Evolutionary conservation across 2,113 vertebrate species (phyloP), one percentile per base, ranked within the genome.

Genomic region (Tetrax tetrax): DNA sequence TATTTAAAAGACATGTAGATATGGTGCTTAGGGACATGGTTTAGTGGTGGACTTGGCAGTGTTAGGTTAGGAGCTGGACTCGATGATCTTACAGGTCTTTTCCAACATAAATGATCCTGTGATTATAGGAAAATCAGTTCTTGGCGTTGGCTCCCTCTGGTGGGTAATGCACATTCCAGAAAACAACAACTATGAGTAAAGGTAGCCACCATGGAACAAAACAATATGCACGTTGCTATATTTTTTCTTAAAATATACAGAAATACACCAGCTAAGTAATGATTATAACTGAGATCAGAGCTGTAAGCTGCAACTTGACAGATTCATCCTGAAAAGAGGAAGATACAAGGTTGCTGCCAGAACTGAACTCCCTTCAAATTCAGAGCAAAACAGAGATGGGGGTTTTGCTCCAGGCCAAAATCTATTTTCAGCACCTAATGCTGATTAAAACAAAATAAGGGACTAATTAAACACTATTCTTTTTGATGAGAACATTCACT

Each of bases 121-220:
- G 24, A 33, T 6, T 54, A 56, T 23, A 27, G 43, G 43, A 85
- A 90, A 90, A 94, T 25, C 38, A 45, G 78, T 37, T 94, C 25
- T 90, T 79, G 75, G 54, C 68, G 93, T 80, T 45, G 2, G 96
- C 96, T 96, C 93, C 95, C 93, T 90, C 96, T 97, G 93, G 82
- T 95, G 93, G 93, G 68, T 63, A 94, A 87, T 4, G 9, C 20
- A 66, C 38, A 29, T 54, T 72, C 9, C 66, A 83, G 70, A 90
- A 59, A 85, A 20, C 48, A 57, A 53, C 74, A 82, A 21, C 17
- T 47, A 24, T 45, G 24, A 37, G 61, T 29, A 24, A 81, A 79
- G 20, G 66, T 57, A 61, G 68, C 43, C 7, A 66, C 45, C 27
- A 59, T 1, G 3, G 75, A 70, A 41, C 22, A 21, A 51, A 95